Conservation (phyloP, 2,888 invertebrate species). For the Melieria omissa region DNA sequence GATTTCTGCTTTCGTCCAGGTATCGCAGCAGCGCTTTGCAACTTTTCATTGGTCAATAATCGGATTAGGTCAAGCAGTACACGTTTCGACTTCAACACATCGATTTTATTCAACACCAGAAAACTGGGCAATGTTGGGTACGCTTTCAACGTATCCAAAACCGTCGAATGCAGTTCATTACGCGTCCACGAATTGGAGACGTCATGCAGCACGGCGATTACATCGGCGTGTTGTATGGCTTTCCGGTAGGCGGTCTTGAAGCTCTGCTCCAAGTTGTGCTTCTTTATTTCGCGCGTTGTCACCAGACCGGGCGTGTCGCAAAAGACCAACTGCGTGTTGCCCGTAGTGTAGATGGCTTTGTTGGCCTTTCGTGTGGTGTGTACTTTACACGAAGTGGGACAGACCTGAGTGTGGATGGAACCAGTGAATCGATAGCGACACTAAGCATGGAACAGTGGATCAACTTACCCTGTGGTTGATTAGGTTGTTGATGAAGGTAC, state of each 20-base stretch:
- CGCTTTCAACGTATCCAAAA: constrained; percentile 76
- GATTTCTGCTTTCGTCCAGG: constrained; percentile 51
- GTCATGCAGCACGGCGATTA: constrained; percentile 90
- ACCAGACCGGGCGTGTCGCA: constrained; percentile 95
- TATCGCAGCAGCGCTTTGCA: constrained; percentile 53
- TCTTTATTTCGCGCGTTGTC: constrained; percentile 71
- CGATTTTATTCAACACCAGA: constrained; percentile 91
- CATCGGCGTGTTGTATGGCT: constrained; percentile 76
- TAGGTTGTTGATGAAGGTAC: constrained; percentile 90
- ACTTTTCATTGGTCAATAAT: constrained; percentile 74
- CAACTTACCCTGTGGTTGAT: constrained; percentile 78
- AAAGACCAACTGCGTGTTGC: constrained; percentile 88
- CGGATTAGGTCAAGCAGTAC: constrained; percentile 79
- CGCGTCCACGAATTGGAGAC: constrained; percentile 77
- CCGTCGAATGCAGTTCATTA: constrained; percentile 75
- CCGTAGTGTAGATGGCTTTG: constrained; percentile 78
- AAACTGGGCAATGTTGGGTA: constrained; percentile 74
- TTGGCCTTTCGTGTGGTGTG: constrained; percentile 86
- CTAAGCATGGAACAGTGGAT: background rate
- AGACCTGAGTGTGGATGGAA: constrained; percentile 73
- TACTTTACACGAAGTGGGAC: constrained; percentile 89
- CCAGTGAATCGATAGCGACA: background rate
- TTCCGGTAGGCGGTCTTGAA: constrained; percentile 71
- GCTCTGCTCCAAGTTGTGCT: constrained; percentile 70
- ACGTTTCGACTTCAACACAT: constrained; percentile 76